Conservation (phyloP, 2,113 vertebrate genomes). For the Prunella himalayana region DNA sequence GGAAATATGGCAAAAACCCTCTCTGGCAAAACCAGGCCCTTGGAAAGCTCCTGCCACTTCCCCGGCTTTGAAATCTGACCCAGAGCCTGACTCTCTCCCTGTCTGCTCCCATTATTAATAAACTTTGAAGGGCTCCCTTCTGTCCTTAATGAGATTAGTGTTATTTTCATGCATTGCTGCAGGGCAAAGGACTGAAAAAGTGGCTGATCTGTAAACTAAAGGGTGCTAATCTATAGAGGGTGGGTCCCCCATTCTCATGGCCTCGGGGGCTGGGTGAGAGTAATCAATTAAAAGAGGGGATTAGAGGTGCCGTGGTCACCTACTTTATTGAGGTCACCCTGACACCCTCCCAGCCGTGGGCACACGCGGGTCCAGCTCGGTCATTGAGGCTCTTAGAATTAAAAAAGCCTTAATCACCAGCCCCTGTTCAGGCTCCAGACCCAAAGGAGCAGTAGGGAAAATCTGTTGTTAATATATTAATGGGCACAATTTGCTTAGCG, state of each 20-base stretch:
- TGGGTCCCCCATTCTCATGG: constrained; percentile 45
- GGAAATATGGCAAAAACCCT: not conserved
- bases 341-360: not conserved
- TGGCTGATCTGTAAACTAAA: constrained; percentile 69
- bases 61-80: constrained; percentile 66
- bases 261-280: constrained; percentile 45
- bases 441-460: constrained; percentile 22
- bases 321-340: constrained; percentile 25
- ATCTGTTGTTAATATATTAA: constrained; percentile 48
- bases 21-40: constrained; percentile 9
- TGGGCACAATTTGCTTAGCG: constrained; percentile 31
- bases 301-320: constrained; percentile 61
- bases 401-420: not conserved
- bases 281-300: constrained; percentile 68
- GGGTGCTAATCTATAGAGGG: constrained; percentile 69
- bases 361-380: not conserved
- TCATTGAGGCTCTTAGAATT: not conserved
- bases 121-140: constrained; percentile 70
- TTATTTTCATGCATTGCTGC: constrained; percentile 67
- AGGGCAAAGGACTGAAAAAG: constrained; percentile 53
- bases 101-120: constrained; percentile 70
- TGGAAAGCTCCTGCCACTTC: constrained; percentile 29
- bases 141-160: constrained; percentile 73
- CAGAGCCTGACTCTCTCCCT: constrained; percentile 43
- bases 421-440: not conserved